Evolutionary conservation across 2,888 invertebrate species (phyloP).

Genomic region (Pristionchus fissidentatus): DNA sequence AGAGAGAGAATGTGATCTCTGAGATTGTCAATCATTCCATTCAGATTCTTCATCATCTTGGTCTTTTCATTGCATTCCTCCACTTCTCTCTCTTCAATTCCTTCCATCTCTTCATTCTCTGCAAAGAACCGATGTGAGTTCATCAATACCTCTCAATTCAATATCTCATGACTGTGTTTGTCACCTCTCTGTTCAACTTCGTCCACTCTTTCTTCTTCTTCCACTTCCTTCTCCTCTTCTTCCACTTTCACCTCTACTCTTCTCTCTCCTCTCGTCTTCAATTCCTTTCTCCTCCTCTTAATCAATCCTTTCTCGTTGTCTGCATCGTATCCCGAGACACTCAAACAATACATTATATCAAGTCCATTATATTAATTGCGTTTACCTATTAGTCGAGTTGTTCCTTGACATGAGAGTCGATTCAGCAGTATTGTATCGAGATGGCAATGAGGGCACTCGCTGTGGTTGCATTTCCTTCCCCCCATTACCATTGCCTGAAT

Average conservation of each 20-base stretch:
- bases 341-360: background rate
- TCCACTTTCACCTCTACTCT: background rate
- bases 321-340: conserved; percentile 27
- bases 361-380: background rate
- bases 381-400: background rate
- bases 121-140: too few species aligned
- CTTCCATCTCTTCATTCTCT: background rate
- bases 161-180: too few species aligned
- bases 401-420: background rate
- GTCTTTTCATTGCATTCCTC: background rate
- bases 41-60: background rate
- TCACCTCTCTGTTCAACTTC: too few species aligned
- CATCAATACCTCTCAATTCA: too few species aligned
- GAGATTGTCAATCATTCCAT: background rate
- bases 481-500: background rate
- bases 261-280: conserved; percentile 18
- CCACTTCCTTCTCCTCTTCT: background rate
- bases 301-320: conserved; percentile 44
- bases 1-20: conserved; percentile 14
- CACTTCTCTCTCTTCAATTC: background rate
- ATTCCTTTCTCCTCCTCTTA: conserved; percentile 26
- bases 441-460: background rate
- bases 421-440: background rate
- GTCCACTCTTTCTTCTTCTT: background rate
- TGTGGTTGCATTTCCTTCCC: background rate